Evolutionary conservation across 2,113 vertebrate genomes (phyloP), one percentile per base, ranked within the genome.

Genomic region (Grallaria varia): DNA sequence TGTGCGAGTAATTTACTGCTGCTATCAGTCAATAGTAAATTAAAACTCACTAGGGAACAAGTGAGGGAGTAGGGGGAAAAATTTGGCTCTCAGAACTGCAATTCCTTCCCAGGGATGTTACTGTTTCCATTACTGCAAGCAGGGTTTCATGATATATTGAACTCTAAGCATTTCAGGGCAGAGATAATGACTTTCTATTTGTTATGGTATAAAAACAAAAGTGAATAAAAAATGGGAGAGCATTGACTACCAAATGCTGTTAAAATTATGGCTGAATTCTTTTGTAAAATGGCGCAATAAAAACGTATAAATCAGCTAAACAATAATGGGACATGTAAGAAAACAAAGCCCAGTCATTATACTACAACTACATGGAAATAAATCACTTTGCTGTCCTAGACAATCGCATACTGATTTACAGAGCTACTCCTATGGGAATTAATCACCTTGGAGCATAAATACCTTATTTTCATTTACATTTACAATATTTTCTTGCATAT

Each of bases 51-150:
- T 44, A 87, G 93, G 83, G 96, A 97, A 93, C 80, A 87, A 96
- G 80, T 87, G 90, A 93, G 83, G 94, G 95, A 97, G 90, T 50
- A 90, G 37, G 44, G 83, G 40, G 95, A 95, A 95, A 96, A 94
- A 94, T 53, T 47, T 96, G 96, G 93, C 95, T 81, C 90, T 82
- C 40, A 17, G 69, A 92, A 86, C 68, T 69, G 71, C 27, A 96
- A 96, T 92, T 97, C 93, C 93, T 97, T 97, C 86, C 92, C 93
- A 89, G 83, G 77, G 93, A 97, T 96, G 93, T 95, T 96, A 92
- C 92, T 97, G 84, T 96, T 97, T 96, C 96, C 96, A 95, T 96
- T 96, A 93, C 80, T 96, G 83, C 80, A 88, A 92, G 69, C 47
- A 35, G 83, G 64, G 88, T 60, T 95, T 95, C 90, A 93, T 92